A percentile compares a stretch with the other conserved stretches of the same genome.
Conservation (phyloP, 2,888 invertebrate species). For the Lepeophtheirus nordmannii region DNA sequence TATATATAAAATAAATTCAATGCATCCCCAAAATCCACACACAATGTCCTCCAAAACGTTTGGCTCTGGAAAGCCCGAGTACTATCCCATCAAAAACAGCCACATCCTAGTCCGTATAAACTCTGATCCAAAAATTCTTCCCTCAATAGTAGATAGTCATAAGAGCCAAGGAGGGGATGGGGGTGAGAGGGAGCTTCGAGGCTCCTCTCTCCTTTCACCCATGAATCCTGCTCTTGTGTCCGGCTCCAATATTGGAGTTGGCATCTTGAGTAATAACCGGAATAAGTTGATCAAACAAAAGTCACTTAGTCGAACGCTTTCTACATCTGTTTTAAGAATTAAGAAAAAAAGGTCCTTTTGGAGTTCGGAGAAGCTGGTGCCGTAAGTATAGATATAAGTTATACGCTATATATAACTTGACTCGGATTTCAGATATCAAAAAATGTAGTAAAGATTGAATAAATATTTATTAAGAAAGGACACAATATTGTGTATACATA, state of each 20-base stretch:
- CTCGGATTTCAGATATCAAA: too few species aligned
- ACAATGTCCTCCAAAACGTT: neutral
- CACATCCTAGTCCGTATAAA: neutral
- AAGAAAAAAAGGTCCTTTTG: slow-evolving; percentile 62
- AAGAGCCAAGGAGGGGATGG: neutral
- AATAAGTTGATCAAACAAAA: slow-evolving; percentile 19
- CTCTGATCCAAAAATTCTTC: neutral
- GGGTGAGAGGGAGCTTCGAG: neutral
- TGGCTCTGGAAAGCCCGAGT: neutral
- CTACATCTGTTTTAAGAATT: slow-evolving; percentile 60
- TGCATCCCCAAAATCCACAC: neutral
- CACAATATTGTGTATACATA: too few species aligned
- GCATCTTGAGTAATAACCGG: neutral
- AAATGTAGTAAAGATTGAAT: too few species aligned
- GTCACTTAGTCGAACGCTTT: slow-evolving; percentile 43
- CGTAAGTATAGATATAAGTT: neutral
- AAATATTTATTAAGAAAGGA: too few species aligned
- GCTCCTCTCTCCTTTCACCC: neutral
- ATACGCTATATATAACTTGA: too few species aligned
- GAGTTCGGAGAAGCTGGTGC: slow-evolving; percentile 49
- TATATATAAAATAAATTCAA: too few species aligned
- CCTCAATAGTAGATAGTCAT: neutral
- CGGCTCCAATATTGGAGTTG: neutral
- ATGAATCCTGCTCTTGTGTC: neutral
- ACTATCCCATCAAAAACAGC: neutral